A percentile compares a stretch with the other conserved stretches of the same genome.
phyloP scores from a whole-genome alignment of 2,797 vertebrate genomes.

The Sebastes cheni region DNA sequence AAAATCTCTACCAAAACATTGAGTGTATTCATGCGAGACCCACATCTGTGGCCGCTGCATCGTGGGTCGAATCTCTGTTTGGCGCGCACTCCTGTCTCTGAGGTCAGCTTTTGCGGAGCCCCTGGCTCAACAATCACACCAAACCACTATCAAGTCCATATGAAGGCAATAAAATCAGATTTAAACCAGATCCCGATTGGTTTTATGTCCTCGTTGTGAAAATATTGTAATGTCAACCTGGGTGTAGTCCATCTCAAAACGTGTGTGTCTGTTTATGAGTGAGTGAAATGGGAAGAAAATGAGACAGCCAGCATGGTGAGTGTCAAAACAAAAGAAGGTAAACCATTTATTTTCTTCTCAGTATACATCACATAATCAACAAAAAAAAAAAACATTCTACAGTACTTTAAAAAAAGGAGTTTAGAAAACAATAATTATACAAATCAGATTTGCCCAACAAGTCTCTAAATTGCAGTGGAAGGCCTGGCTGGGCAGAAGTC shows the following conservation, averaged over 20 bases:
- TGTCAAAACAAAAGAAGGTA: slow-evolving; percentile 52
- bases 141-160: slow-evolving; percentile 57
- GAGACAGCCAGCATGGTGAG: slow-evolving; percentile 8
- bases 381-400: slow-evolving; percentile 72
- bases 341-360: slow-evolving; percentile 71
- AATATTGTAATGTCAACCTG: slow-evolving; percentile 33
- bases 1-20: slow-evolving; percentile 41
- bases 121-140: slow-evolving; percentile 53
- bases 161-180: slow-evolving; percentile 65
- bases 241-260: neutral
- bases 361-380: slow-evolving; percentile 61
- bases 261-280: neutral
- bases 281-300: slow-evolving; percentile 16
- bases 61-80: slow-evolving; percentile 52
- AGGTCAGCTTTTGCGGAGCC: slow-evolving; percentile 61
- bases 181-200: slow-evolving; percentile 55
- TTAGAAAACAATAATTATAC: slow-evolving; percentile 69
- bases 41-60: slow-evolving; percentile 51
- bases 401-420: slow-evolving; percentile 72
- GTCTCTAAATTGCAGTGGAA: slow-evolving; percentile 36
- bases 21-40: slow-evolving; percentile 37
- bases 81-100: slow-evolving; percentile 65
- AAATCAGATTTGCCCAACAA: slow-evolving; percentile 59
- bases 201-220: slow-evolving; percentile 32
- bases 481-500: slow-evolving; percentile 48